Conservation (phyloP, 2,888 invertebrate species). For the Melanostoma scalare region DNA sequence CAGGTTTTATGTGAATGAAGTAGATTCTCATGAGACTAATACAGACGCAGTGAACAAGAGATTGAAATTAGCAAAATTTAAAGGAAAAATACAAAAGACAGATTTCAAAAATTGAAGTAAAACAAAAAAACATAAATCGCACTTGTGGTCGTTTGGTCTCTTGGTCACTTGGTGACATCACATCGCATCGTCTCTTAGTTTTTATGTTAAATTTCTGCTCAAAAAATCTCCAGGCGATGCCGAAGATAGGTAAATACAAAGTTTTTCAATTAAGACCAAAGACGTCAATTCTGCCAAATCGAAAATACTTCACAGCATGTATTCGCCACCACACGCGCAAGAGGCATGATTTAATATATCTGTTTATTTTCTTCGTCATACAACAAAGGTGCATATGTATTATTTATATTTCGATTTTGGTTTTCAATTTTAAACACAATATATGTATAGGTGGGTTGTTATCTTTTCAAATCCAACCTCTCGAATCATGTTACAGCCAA, state of each 20-base stretch:
- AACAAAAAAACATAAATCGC: background rate
- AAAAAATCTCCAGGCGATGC: constrained; percentile 31
- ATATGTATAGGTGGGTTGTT: too few species aligned
- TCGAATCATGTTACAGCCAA: constrained; percentile 10
- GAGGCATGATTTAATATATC: constrained; percentile 18
- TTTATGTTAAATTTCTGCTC: too few species aligned
- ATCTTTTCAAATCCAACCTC: constrained; percentile 1
- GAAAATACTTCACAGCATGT: constrained; percentile 4
- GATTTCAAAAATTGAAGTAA: background rate
- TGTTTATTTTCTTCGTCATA: constrained; percentile 12
- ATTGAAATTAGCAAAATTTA: constrained; percentile 52
- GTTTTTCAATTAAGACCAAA: background rate
- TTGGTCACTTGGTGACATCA: too few species aligned
- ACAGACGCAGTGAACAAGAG: constrained; percentile 30
- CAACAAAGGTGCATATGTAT: constrained; percentile 9
- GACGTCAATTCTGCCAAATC: constrained; percentile 20
- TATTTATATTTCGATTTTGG: too few species aligned
- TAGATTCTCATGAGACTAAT: constrained; percentile 51
- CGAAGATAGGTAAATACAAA: constrained; percentile 15
- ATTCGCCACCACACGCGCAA: constrained; percentile 1
- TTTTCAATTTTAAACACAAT: too few species aligned
- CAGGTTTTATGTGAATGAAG: constrained; percentile 19
- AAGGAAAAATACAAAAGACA: background rate
- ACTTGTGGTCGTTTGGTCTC: too few species aligned
- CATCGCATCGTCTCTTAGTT: too few species aligned